Base-by-base conservation (phyloP, 2,797 vertebrate species). In the Poecilia wingei region DNA sequence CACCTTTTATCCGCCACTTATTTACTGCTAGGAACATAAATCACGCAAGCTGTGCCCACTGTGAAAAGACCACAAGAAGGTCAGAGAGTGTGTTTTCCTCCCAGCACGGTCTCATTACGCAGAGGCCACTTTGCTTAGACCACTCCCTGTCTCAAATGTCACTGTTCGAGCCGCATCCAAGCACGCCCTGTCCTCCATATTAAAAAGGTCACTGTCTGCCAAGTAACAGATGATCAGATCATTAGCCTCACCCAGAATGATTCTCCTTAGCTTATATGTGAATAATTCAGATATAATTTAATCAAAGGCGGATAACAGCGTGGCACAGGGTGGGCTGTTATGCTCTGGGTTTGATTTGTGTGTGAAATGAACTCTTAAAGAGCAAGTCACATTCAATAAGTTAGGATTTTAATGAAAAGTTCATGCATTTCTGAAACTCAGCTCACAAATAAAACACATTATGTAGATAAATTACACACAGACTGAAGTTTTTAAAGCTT, bases 91-190 rank as follows among this genome's bases (percentile, higher is more conserved):
- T 82, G 84, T 77, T 88, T 71, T 87, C 84, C 82, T 85, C 87
- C 79, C 91, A 87, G 87, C 82, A 76, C 73, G 90, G 79, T 84
- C 88, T 93, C 84, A 87, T 93, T 91, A 91, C 76, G 77, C 82
- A 88, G 81, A 87, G 72, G 61, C 53, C 79, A 74, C 43, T 51
- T 84, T 49, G 86, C 89, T 53, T 70, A 83, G 80, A 79, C 81
- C 79, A 79, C 92, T 84, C 89, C 92, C 85, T 83, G 25, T 46
- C 75, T 90, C 53, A 92, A 94, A 93, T 93, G 91, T 90, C 92
- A 94, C 66, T 2, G n/a, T 84, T 76, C 46, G 31, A 85, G 77
- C 61, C 7, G 28, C 43, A 46, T 66, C 61, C 31, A 55, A 88
- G 87, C 69, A 87, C 47, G 2, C 81, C 84, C 87, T 73, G 64